These are phyloP conservation scores for Andrena hattorfiana DNA, from an alignment of 2,888 invertebrate genomes.

Conservation along the genomic window DNA sequence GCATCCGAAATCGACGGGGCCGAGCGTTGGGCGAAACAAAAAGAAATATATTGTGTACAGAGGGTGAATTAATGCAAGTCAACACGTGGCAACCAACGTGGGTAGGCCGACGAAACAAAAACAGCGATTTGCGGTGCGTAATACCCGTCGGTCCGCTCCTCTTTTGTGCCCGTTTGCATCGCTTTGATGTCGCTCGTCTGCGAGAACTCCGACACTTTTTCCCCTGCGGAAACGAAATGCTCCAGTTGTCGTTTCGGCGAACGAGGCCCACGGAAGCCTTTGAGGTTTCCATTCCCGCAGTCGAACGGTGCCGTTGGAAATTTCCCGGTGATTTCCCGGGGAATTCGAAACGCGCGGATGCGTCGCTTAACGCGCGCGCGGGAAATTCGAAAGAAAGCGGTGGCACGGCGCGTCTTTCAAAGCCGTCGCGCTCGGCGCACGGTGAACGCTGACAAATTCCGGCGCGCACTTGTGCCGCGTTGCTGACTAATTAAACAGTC, in stretches of 20 bases:
- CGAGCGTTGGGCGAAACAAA: constrained; percentile 41
- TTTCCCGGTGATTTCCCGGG: not conserved
- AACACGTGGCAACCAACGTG: constrained; percentile 46
- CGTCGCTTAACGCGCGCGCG: not conserved
- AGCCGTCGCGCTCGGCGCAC: not conserved
- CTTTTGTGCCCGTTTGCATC: constrained; percentile 31
- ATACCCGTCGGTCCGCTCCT: constrained; percentile 21
- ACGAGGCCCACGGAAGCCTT: not conserved
- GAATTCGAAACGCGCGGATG: constrained; percentile 3
- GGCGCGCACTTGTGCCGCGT: constrained; percentile 25
- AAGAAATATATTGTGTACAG: constrained; percentile 70
- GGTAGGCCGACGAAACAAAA: constrained; percentile 54
- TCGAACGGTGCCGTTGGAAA: constrained; percentile 5
- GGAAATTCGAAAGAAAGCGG: constrained; percentile 13
- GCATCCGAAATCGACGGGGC: constrained; percentile 69
- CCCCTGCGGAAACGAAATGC: not conserved
- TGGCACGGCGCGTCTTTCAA: not conserved
- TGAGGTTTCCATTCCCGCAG: not conserved
- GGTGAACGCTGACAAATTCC: constrained; percentile 39
- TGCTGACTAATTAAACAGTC: constrained; percentile 64
- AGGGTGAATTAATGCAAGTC: constrained; percentile 71
- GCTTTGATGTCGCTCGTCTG: constrained; percentile 30
- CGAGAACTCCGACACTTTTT: constrained; percentile 14
- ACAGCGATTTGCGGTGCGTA: constrained; percentile 52
- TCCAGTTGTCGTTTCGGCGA: not conserved